These are phyloP conservation scores for Hemiscyllium ocellatum DNA, from an alignment of 2,113 vertebrate genomes.

Conservation along the genomic window DNA sequence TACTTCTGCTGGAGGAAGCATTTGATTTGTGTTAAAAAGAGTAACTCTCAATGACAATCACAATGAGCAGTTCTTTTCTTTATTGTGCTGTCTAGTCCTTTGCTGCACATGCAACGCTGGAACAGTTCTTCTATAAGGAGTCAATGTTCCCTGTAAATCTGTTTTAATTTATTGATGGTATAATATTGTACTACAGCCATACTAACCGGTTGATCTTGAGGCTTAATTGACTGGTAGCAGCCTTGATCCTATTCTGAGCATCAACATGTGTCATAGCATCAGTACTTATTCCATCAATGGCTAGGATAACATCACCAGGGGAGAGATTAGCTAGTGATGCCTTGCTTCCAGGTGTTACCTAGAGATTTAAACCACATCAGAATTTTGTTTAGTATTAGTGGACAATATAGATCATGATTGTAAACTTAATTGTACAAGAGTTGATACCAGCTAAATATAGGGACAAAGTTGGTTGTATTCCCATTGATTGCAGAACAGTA, in stretches of 20 bases:
- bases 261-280: conserved; percentile 85
- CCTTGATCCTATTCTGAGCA: conserved; percentile 90
- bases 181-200: neutral
- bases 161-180: neutral
- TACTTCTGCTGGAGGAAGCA: neutral
- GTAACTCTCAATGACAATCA: neutral
- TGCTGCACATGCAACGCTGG: too few species aligned
- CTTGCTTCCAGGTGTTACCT: conserved; percentile 92
- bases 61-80: neutral
- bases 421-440: neutral
- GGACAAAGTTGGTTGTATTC: neutral
- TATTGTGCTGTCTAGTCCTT: neutral
- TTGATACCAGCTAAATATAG: neutral
- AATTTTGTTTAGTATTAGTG: neutral
- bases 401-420: neutral
- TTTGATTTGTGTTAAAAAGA: neutral
- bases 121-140: neutral
- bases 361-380: conserved; percentile 45
- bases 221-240: conserved; percentile 66
- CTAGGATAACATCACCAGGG: conserved; percentile 82
- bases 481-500: neutral
- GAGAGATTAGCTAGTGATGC: conserved; percentile 77
- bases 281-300: conserved; percentile 77
- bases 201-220: conserved; percentile 84
- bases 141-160: neutral